A percentile compares a stretch with the other conserved stretches of the same genome.
phyloP scores from a whole-genome alignment of 2,888 invertebrate genomes.

The Scrobipalpa costella region DNA sequence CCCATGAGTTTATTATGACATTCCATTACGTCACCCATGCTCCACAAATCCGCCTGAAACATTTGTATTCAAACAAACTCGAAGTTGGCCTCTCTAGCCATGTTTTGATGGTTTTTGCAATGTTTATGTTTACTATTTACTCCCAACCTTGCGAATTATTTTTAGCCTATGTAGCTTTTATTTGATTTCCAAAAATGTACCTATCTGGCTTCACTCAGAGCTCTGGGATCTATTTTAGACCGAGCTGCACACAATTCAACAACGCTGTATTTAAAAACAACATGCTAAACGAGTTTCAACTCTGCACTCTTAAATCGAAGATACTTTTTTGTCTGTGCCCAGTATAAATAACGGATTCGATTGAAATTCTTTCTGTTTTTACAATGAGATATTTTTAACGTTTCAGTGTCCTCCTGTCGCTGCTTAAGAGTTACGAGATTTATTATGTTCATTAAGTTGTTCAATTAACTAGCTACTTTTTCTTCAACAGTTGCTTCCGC shows the following conservation, averaged over 20 bases:
- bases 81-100: conserved; percentile 22
- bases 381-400: conserved; percentile 28
- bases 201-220: conserved; percentile 66
- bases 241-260: conserved; percentile 54
- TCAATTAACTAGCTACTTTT: neutral
- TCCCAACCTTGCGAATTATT: conserved; percentile 67
- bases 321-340: conserved; percentile 43
- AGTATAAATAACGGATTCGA: conserved; percentile 35
- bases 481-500: neutral
- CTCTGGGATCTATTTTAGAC: conserved; percentile 70
- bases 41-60: conserved; percentile 13
- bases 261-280: conserved; percentile 59
- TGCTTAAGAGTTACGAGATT: conserved; percentile 8
- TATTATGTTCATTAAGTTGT: conserved; percentile 9
- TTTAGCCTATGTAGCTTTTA: conserved; percentile 66
- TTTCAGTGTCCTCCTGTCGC: conserved; percentile 24
- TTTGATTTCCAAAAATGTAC: conserved; percentile 80
- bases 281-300: conserved; percentile 54
- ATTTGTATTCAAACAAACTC: conserved; percentile 44
- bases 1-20: conserved; percentile 25
- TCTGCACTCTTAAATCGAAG: conserved; percentile 44
- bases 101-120: conserved; percentile 30
- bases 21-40: conserved; percentile 27
- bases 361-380: conserved; percentile 36
- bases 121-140: conserved; percentile 38